Conservation (phyloP, 2,888 invertebrate species). For the Leptogaster cylindrica region DNA sequence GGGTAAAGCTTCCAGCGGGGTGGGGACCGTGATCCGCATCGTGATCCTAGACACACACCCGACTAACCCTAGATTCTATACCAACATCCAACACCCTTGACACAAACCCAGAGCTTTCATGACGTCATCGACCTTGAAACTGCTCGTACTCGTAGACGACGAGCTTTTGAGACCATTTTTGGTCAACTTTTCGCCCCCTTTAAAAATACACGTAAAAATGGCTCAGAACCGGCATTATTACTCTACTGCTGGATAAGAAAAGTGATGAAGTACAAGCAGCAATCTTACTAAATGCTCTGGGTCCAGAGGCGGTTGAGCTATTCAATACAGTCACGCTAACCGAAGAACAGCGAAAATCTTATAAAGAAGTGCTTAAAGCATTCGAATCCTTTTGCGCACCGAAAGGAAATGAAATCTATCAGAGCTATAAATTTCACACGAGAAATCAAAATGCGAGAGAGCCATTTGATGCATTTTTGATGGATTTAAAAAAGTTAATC, state of each 20-base stretch:
- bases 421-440: conserved; percentile 18
- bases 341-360: conserved; percentile 42
- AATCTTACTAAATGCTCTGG: conserved; percentile 50
- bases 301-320: conserved; percentile 51
- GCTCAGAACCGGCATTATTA: no score
- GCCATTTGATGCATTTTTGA: conserved; percentile 36
- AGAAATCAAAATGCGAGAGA: conserved; percentile 27
- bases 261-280: conserved; percentile 48
- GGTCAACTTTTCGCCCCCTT: no score
- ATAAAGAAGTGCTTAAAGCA: conserved; percentile 41
- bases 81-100: no score
- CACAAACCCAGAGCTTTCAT: no score
- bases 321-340: conserved; percentile 49
- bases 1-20: no score
- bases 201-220: no score
- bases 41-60: no score
- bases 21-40: no score
- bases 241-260: conserved; percentile 48
- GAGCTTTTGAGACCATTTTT: no score
- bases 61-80: no score
- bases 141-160: no score
- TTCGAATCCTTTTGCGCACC: conserved; percentile 43
- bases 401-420: conserved; percentile 30
- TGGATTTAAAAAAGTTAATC: conserved; percentile 40
- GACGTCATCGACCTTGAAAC: no score